These are phyloP conservation scores for Anaspis maculata DNA, from an alignment of 2,888 invertebrate genomes.

Conservation along the genomic window DNA sequence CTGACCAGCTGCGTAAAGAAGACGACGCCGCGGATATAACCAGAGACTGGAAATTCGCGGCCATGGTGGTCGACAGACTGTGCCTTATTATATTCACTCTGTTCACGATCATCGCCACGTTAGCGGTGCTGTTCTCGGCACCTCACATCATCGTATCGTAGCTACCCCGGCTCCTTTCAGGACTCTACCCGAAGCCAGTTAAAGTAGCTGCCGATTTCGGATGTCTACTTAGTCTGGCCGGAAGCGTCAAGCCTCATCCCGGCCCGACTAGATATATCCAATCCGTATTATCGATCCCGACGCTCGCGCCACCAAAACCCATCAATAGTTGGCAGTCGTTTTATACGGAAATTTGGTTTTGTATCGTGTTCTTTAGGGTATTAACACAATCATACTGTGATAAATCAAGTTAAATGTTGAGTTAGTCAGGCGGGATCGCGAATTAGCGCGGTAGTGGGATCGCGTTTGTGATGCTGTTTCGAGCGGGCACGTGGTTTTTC, in stretches of 20 bases:
- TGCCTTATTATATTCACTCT: slow-evolving; percentile 99
- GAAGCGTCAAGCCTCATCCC: too few species aligned
- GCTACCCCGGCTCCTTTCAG: slow-evolving; percentile 43
- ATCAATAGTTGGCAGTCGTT: slow-evolving; percentile 31
- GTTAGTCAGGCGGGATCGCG: slow-evolving; percentile 33
- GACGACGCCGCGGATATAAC: slow-evolving; percentile 90
- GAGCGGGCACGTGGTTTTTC: neutral
- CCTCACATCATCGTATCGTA: slow-evolving; percentile 92
- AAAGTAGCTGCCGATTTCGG: slow-evolving; percentile 14
- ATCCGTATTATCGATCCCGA: slow-evolving; percentile 23
- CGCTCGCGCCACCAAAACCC: slow-evolving; percentile 21
- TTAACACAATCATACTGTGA: slow-evolving; percentile 54
- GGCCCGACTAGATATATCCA: slow-evolving; percentile 11
- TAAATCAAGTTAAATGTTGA: slow-evolving; percentile 61
- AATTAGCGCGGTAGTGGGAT: slow-evolving; percentile 7
- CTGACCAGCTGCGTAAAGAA: slow-evolving; percentile 88
- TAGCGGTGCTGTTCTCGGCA: slow-evolving; percentile 93
- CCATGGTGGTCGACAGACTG: slow-evolving; percentile 99
- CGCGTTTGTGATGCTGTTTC: too few species aligned
- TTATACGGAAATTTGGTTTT: slow-evolving; percentile 37
- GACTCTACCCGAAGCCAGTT: slow-evolving; percentile 14
- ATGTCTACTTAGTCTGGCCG: slow-evolving; percentile 14
- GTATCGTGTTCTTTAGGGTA: slow-evolving; percentile 41
- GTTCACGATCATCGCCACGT: slow-evolving; percentile 95
- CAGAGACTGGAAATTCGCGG: slow-evolving; percentile 99